phyloP scores from a whole-genome alignment of 2,113 vertebrate species.

The Hypanus sabinus region DNA sequence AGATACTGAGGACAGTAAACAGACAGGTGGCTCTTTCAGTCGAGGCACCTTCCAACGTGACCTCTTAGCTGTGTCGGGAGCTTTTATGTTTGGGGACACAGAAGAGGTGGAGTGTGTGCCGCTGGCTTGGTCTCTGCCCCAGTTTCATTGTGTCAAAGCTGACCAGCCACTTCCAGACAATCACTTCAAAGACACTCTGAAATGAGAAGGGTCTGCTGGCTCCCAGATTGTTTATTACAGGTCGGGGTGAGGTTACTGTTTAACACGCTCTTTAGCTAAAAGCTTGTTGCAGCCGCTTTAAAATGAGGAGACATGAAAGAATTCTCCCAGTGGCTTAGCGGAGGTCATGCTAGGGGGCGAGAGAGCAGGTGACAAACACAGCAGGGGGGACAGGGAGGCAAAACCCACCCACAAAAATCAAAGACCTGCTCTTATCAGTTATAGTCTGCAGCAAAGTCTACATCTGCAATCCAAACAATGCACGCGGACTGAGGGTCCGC shows the following conservation, averaged over 20 bases:
- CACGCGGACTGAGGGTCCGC: background rate
- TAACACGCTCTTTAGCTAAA: background rate
- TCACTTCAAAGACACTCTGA: background rate
- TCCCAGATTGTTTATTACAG: background rate
- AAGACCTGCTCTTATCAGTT: constrained; percentile 5
- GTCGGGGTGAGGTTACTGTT: background rate
- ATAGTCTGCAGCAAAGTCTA: background rate
- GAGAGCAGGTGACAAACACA: background rate
- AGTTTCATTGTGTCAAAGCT: constrained; percentile 33
- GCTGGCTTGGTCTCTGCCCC: background rate
- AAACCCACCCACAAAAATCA: background rate
- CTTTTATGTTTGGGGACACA: constrained; percentile 38
- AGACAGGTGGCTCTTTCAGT: background rate
- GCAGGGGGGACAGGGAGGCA: background rate
- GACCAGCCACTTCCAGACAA: background rate
- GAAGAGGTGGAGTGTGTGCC: background rate
- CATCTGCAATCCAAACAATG: background rate
- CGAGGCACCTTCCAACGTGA: constrained; percentile 43
- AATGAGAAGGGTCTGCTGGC: background rate
- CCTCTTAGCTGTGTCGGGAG: background rate
- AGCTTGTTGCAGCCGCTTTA: background rate
- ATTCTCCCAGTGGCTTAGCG: background rate
- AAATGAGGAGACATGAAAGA: background rate
- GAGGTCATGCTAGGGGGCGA: background rate
- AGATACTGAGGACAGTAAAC: background rate